A percentile compares a stretch with the other conserved stretches of the same genome.
Conservation (phyloP, 2,888 invertebrate genomes). For the Morinoia aosen region DNA sequence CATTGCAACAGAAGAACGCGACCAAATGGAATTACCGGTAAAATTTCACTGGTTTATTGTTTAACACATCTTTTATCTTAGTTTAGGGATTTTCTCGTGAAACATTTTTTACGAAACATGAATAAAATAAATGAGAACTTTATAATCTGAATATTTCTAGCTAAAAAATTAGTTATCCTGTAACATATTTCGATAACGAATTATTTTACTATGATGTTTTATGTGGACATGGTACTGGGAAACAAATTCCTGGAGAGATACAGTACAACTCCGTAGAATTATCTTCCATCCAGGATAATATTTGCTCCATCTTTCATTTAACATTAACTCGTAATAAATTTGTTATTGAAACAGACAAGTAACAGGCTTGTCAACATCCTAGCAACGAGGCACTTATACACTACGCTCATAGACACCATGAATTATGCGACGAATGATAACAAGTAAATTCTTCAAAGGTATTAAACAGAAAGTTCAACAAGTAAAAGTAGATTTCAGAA, state of each 20-base stretch:
- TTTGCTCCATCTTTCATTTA: background rate
- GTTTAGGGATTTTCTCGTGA: no score
- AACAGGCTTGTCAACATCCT: background rate
- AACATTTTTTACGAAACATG: no score
- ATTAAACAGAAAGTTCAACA: slow-evolving; percentile 23
- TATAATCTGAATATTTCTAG: background rate
- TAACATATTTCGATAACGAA: background rate
- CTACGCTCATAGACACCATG: background rate
- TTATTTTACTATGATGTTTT: background rate
- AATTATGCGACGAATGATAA: slow-evolving; percentile 18
- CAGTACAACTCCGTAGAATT: background rate
- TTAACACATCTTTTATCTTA: no score
- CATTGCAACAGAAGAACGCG: background rate
- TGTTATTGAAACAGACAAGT: background rate
- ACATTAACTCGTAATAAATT: background rate
- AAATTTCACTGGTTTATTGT: background rate
- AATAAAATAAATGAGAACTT: no score
- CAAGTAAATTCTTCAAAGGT: background rate
- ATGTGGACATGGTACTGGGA: background rate
- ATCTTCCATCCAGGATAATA: background rate
- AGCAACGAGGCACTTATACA: slow-evolving; percentile 36
- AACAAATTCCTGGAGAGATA: background rate
- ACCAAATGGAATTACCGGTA: background rate
- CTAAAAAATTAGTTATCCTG: background rate
- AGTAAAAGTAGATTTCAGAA: slow-evolving; percentile 14